Evolutionary conservation across 1,140 invertebrate genomes (phyloP).

Genomic region (Spodoptera litura): DNA sequence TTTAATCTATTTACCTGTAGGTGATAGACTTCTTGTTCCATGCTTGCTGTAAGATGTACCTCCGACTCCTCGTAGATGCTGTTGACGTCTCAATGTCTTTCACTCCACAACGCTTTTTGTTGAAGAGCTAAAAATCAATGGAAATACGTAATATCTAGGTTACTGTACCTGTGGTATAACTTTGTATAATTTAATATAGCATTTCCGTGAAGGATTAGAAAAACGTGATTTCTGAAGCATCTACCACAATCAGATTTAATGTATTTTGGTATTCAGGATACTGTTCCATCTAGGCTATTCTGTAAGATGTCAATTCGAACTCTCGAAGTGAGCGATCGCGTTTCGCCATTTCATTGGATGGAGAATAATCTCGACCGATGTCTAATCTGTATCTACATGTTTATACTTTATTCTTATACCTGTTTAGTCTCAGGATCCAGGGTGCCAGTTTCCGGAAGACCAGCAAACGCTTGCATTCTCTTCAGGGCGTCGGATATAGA

Average conservation of each 20-base stretch:
- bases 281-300: no score
- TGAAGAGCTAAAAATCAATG: slow-evolving; percentile 86
- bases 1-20: slow-evolving; percentile 84
- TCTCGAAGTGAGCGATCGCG: no score
- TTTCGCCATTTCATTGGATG: no score
- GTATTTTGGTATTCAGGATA: no score
- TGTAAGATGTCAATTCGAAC: no score
- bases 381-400: no score
- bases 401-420: slow-evolving; percentile 63
- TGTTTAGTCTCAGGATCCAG: slow-evolving; percentile 87
- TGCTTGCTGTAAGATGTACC: slow-evolving; percentile 87
- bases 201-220: no score
- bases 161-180: no score
- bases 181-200: no score
- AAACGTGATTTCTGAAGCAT: no score
- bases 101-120: slow-evolving; percentile 88
- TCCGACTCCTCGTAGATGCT: slow-evolving; percentile 73
- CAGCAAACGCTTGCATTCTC: slow-evolving; percentile 89
- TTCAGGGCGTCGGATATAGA: slow-evolving; percentile 87
- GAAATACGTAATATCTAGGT: not conserved
- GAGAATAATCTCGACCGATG: no score
- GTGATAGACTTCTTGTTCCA: slow-evolving; percentile 89
- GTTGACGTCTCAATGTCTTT: slow-evolving; percentile 85
- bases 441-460: slow-evolving; percentile 88
- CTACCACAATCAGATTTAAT: no score